Evolutionary conservation across 2,797 vertebrate species (phyloP), one percentile per base, ranked within the genome.

Genomic region (Xiphorhynchus erythropygius): DNA sequence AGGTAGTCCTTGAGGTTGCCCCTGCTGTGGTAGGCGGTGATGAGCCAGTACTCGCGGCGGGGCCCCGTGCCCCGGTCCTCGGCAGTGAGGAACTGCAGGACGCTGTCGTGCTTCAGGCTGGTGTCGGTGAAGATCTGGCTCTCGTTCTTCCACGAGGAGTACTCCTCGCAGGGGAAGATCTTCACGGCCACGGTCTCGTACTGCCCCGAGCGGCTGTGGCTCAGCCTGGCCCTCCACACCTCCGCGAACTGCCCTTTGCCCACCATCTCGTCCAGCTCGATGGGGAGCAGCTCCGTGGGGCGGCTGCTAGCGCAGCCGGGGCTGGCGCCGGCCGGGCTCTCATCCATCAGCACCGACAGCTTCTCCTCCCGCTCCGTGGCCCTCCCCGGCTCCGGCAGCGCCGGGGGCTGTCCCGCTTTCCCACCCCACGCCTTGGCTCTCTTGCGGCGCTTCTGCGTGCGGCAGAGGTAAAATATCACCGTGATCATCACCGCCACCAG

Each of bases 1-100:
- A 99, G 97, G 90, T 98, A 99, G 94, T 99, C 98, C 97, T 99
- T 99, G 93, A 99, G 98, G 94, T 99, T 99, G 32, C 99, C 99
- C 1, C 98, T 95, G 87, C 98, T 96, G 93, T 99, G 97, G 97
- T 98, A 99, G 85, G 98, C 98, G 3, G 99, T 97, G 93, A 99
- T 98, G 92, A 99, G 98, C 99, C 99, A 99, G 91, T 99, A 99
- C 87, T 98, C 98, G 65, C 97, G 97, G 75, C 97, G 98, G 4
- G 94, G 94, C 32, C 96, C 96, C 0, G 97, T 25, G 24, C 97
- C 97, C 15, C 98, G 96, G 93, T 98, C 98, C 62, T 99, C 98
- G 0, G 98, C 98, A 0, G 98, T 98, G 37, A 99, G 97, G 95
- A 99, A 99, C 50, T 96, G 98, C 53, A 99, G 98, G 59, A 99